Base-by-base conservation (phyloP, 2,113 vertebrate species). In the Zingel zingel region DNA sequence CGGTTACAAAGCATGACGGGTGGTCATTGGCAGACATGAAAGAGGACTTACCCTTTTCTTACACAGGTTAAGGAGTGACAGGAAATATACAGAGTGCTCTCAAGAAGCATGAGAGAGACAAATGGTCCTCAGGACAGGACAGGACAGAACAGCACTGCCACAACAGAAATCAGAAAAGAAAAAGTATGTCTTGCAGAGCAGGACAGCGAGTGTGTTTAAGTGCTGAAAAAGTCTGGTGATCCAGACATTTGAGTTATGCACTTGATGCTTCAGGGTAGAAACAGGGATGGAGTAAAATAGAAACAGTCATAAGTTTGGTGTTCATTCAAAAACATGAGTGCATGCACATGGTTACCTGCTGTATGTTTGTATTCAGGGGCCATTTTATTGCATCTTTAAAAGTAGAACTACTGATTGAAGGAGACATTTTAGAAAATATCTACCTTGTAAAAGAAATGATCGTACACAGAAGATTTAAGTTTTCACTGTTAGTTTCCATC, bases 51-150 rank as follows among this genome's bases (percentile, higher is more conserved):
- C 53, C 64, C 43, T 81, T 81, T 87, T 87, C 74, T 81, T 86
- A 75, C 86, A 89, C 92, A 92, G 93, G 93, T 94, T 94, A 93
- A 91, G 93, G 83, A 94, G 85, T 91, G 91, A 92, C 93, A 93
- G 94, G 93, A 92, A 91, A 86, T 64, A 36, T 11, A 57, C 65
- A 68, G 72, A 66, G 71, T 30, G 84, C 86, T 91, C 89, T 93
- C 86, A 77, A 82, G 75, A 78, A 67, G 62, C 69, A 51, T 18
- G 78, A 86, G 72, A 86, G 72, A 86, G 89, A 83, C 77, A 43
- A 56, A 85, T 86, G 47, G 86, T 87, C 72, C 68, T 89, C 83
- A 82, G 87, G 91, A 87, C 53, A 83, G 68, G 74, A 79, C 83
- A 82, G 87, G 91, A 87, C 53, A 83, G 68, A 75, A 79, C 45